Evolutionary conservation across 92 coral and sea anemone species (phyloP).

Genomic region (Galaxea fascicularis): DNA sequence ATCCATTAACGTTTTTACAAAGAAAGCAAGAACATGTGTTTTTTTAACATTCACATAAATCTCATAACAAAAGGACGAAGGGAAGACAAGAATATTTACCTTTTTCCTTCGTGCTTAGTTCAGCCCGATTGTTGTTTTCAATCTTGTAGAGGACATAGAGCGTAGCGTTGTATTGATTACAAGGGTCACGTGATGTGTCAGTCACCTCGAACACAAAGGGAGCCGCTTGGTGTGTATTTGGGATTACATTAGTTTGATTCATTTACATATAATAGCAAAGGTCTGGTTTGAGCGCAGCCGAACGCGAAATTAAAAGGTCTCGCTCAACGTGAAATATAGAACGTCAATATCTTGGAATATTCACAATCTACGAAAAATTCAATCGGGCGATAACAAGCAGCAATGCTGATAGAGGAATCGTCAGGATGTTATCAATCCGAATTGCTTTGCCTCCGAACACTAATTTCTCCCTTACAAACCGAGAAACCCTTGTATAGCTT

Average conservation of each 20-base stretch:
- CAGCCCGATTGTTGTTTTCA: conserved; percentile 28
- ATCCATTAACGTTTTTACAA: conserved; percentile 27
- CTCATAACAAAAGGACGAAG: background rate
- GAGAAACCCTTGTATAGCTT: too few species aligned
- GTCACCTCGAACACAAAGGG: conserved; percentile 51
- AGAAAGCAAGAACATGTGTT: conserved; percentile 4
- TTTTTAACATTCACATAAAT: conserved; percentile 15
- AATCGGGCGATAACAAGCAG: too few species aligned
- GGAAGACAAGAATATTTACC: conserved; percentile 28
- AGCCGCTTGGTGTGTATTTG: conserved; percentile 14
- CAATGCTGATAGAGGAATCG: too few species aligned
- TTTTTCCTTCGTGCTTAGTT: conserved; percentile 27
- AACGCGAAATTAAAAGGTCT: too few species aligned
- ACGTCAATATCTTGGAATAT: too few species aligned
- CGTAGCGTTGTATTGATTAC: conserved; percentile 60
- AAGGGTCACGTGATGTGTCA: conserved; percentile 55
- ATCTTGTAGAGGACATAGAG: conserved; percentile 38
- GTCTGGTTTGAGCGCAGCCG: too few species aligned
- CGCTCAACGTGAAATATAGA: too few species aligned
- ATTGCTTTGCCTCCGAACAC: too few species aligned
- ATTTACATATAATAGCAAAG: too few species aligned
- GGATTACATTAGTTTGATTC: background rate
- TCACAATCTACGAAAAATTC: too few species aligned
- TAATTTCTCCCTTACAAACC: too few species aligned
- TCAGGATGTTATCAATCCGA: too few species aligned